Evolutionary conservation across 2,113 vertebrate species (phyloP).

Genomic region (Xenus cinereus): DNA sequence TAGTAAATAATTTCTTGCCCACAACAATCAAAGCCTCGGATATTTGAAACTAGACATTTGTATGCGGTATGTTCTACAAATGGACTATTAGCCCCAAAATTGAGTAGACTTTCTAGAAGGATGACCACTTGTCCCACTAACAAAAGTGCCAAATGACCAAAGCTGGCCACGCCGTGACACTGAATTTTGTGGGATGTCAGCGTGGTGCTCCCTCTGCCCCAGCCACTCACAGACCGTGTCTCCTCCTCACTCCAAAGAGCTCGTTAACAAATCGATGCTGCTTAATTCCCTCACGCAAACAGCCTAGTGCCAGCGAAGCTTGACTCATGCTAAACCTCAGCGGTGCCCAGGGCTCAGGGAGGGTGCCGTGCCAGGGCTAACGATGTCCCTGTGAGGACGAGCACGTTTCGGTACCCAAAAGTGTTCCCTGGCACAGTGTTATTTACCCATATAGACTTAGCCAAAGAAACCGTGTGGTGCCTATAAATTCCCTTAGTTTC

Average conservation of each 20-base stretch:
- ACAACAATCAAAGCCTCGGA: not conserved
- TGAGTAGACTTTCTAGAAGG: rapidly evolving
- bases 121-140: not conserved
- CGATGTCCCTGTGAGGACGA: rapidly evolving
- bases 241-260: not conserved
- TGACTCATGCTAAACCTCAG: rapidly evolving
- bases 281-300: not conserved
- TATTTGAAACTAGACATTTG: not conserved
- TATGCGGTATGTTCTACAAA: not conserved
- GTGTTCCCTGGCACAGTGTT: not conserved
- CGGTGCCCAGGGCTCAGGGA: not conserved
- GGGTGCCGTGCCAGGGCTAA: not conserved
- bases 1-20: not conserved
- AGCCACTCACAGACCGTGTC: not conserved
- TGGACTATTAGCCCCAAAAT: rapidly evolving
- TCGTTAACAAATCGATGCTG: rapidly evolving
- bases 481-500: conserved; percentile 29
- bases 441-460: not conserved
- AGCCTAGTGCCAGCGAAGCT: not conserved
- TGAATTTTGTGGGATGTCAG: not conserved
- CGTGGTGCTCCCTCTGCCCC: rapidly evolving
- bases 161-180: rapidly evolving
- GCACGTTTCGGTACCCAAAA: not conserved
- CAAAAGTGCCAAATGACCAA: rapidly evolving
- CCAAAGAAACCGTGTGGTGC: not conserved